Conservation (phyloP, 1,140 invertebrate species). For the Probaryconus sp. region DNA sequence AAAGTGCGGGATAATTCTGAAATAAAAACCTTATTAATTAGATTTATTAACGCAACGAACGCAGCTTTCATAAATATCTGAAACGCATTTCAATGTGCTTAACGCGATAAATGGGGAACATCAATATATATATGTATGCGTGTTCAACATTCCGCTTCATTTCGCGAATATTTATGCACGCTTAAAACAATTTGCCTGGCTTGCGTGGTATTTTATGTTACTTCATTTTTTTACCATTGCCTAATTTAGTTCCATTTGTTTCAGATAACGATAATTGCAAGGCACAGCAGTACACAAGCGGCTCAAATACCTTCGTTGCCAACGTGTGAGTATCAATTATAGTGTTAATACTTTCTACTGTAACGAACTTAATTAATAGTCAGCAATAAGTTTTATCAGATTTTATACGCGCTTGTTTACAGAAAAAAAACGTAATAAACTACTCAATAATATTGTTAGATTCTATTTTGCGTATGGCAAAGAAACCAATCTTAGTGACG, state of each 20-base stretch:
- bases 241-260: slow-evolving; percentile 65
- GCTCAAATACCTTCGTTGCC: slow-evolving; percentile 72
- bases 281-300: slow-evolving; percentile 69
- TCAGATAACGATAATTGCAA: slow-evolving; percentile 72
- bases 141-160: neutral
- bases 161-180: neutral
- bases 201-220: neutral
- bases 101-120: neutral
- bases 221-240: neutral
- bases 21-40: slow-evolving; percentile 42
- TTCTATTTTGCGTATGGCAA: too few relatives aligned
- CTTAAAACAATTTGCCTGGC: slow-evolving; percentile 9
- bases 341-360: slow-evolving; percentile 63
- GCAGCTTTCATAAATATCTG: slow-evolving; percentile 36
- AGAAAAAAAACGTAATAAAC: slow-evolving; percentile 5
- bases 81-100: slow-evolving; percentile 16
- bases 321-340: slow-evolving; percentile 71
- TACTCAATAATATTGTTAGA: too few relatives aligned
- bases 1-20: slow-evolving; percentile 25
- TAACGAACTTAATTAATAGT: slow-evolving; percentile 61
- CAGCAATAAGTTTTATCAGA: slow-evolving; percentile 8
- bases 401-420: slow-evolving; percentile 6
- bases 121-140: neutral
- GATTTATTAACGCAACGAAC: slow-evolving; percentile 26
- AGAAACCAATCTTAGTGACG: too few relatives aligned